Percentiles rank a stretch among this genome's conserved stretches.
Conservation (phyloP, 2,888 invertebrate genomes). For the Apodemia duryi region DNA sequence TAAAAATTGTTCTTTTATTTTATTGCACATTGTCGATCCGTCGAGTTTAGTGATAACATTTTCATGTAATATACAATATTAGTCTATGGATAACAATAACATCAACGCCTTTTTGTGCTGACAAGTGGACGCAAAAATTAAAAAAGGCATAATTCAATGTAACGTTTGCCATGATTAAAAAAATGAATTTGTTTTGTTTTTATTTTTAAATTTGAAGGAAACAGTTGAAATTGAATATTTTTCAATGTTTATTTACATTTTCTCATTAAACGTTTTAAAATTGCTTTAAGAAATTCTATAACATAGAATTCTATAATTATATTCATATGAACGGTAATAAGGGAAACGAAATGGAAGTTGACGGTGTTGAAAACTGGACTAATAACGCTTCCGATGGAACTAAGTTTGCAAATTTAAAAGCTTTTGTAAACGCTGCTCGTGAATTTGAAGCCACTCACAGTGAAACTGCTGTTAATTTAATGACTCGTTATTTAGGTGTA, state of each 20-base stretch:
- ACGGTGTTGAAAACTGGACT: constrained; percentile 50
- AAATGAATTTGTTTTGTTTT: neutral
- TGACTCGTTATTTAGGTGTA: constrained; percentile 75
- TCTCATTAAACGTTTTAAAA: constrained; percentile 5
- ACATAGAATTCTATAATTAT: neutral
- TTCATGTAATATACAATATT: too few species aligned
- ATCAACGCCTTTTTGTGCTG: neutral
- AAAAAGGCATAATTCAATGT: neutral
- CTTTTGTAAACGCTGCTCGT: constrained; percentile 73
- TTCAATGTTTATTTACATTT: constrained; percentile 7
- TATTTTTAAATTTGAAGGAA: constrained; percentile 32
- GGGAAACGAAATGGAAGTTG: constrained; percentile 52
- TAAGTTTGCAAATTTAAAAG: constrained; percentile 70
- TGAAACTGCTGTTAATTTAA: constrained; percentile 70
- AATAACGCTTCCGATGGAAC: constrained; percentile 53
- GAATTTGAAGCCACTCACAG: constrained; percentile 75
- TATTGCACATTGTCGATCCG: too few species aligned
- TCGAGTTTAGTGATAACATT: too few species aligned
- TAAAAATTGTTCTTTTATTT: too few species aligned
- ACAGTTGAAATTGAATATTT: constrained; percentile 67
- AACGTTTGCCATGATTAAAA: constrained; percentile 10
- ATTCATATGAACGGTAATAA: neutral
- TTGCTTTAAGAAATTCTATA: neutral
- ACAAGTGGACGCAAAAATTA: constrained; percentile 15
- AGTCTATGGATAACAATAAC: too few species aligned